Evolutionary conservation across 1,140 invertebrate genomes (phyloP).

Genomic region (Nebria ingens): DNA sequence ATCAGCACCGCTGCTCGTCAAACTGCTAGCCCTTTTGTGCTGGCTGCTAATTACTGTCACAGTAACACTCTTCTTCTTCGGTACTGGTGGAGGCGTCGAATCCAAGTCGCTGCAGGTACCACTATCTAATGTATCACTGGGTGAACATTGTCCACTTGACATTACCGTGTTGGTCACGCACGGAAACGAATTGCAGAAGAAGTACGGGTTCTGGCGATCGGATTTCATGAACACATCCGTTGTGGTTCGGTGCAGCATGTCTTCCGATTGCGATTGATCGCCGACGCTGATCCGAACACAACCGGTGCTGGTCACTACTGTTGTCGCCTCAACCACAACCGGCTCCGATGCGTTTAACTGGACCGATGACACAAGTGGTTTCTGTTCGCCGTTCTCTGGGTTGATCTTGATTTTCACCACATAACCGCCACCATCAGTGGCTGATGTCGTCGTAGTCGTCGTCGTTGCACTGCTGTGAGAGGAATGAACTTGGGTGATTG

Average conservation of each 20-base stretch:
- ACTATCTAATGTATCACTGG: slow-evolving; percentile 66
- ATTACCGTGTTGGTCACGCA: slow-evolving; percentile 42
- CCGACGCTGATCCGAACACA: slow-evolving; percentile 14
- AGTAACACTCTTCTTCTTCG: slow-evolving; percentile 48
- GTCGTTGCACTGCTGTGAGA: background rate
- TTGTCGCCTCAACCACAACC: background rate
- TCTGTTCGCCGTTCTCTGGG: slow-evolving; percentile 38
- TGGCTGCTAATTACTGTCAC: slow-evolving; percentile 37
- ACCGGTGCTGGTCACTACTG: slow-evolving; percentile 24
- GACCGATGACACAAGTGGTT: slow-evolving; percentile 32
- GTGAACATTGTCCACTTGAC: slow-evolving; percentile 67
- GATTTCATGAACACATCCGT: slow-evolving; percentile 22
- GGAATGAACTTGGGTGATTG: background rate
- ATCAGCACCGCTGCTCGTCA: slow-evolving; percentile 44
- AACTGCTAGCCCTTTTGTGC: slow-evolving; percentile 39
- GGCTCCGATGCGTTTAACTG: slow-evolving; percentile 14
- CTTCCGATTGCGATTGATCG: slow-evolving; percentile 22
- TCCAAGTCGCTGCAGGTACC: slow-evolving; percentile 74
- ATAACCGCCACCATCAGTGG: slow-evolving; percentile 36
- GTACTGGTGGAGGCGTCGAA: slow-evolving; percentile 56
- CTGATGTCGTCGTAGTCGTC: slow-evolving; percentile 21
- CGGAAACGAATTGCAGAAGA: slow-evolving; percentile 43
- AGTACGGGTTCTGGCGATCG: slow-evolving; percentile 36
- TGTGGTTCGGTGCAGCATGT: slow-evolving; percentile 23
- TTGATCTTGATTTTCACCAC: slow-evolving; percentile 60